These are phyloP conservation scores for Tribolium castaneum DNA, from an alignment of 1,140 invertebrate genomes.

Conservation along the genomic window DNA sequence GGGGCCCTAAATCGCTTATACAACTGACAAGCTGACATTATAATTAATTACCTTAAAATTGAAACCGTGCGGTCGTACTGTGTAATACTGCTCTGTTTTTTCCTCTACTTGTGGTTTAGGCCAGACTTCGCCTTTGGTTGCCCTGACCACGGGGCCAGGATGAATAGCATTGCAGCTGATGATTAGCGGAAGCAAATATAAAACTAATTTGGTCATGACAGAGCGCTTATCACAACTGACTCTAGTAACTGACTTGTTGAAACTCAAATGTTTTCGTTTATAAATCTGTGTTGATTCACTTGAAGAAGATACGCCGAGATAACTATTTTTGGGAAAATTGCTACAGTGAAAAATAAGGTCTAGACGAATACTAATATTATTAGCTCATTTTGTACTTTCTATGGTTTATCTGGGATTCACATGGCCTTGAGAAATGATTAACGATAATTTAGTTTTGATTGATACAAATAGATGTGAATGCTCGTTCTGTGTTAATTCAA, in stretches of 20 bases:
- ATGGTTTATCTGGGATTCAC: too few relatives aligned
- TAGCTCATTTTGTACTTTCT: too few relatives aligned
- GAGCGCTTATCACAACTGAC: not conserved
- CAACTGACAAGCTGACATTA: not conserved
- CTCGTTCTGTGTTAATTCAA: too few relatives aligned
- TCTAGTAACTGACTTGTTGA: not conserved
- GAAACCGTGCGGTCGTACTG: slow-evolving; percentile 62
- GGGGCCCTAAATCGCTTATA: slow-evolving; percentile 56
- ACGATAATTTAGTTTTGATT: too few relatives aligned
- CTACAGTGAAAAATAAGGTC: not conserved
- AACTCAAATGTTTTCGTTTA: not conserved
- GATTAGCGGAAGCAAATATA: not conserved
- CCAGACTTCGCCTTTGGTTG: slow-evolving; percentile 69
- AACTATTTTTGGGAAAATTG: not conserved
- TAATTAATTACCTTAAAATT: slow-evolving; percentile 56
- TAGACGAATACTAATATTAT: not conserved
- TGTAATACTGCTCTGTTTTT: slow-evolving; percentile 59
- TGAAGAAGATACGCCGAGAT: not conserved
- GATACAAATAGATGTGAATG: too few relatives aligned
- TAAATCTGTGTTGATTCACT: not conserved
- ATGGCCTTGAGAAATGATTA: too few relatives aligned
- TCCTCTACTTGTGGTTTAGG: slow-evolving; percentile 66
- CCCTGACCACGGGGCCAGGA: slow-evolving; percentile 55
- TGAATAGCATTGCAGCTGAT: slow-evolving; percentile 28
- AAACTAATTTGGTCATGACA: not conserved